A percentile compares a stretch with the other conserved stretches of the same genome.
phyloP scores from a whole-genome alignment of 2,113 vertebrate genomes.

The Anser brachyrhynchus region DNA sequence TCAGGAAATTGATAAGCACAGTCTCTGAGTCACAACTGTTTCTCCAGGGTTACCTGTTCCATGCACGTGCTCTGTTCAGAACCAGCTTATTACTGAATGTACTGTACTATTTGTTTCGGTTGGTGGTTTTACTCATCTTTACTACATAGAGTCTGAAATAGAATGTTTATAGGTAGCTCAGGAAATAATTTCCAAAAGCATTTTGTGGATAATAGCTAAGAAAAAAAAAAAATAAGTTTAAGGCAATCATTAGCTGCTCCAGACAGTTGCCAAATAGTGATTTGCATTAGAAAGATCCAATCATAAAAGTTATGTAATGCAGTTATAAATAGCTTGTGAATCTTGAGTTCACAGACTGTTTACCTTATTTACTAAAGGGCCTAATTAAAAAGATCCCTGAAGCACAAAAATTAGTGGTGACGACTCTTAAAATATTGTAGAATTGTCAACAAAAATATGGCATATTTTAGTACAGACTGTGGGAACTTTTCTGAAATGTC shows the following conservation, averaged over 20 bases:
- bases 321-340: not conserved
- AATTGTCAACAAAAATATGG: not conserved
- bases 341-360: not conserved
- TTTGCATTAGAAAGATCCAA: not conserved
- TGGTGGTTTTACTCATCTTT: not conserved
- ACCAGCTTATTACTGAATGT: not conserved
- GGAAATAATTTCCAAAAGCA: not conserved
- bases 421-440: not conserved
- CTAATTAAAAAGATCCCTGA: constrained; percentile 15
- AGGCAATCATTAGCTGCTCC: not conserved
- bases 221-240: not conserved
- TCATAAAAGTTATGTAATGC: not conserved
- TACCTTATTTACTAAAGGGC: constrained; percentile 2
- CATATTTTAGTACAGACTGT: not conserved
- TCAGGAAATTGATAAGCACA: not conserved
- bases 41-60: not conserved
- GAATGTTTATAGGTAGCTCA: not conserved
- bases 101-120: not conserved
- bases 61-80: not conserved
- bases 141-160: not conserved
- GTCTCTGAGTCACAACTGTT: not conserved
- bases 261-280: not conserved
- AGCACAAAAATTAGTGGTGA: not conserved
- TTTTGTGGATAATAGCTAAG: not conserved
- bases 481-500: not conserved